Evolutionary conservation across 2,797 vertebrate species (phyloP), one percentile per base, ranked within the genome.

Genomic region (Sebastes trivittatus): DNA sequence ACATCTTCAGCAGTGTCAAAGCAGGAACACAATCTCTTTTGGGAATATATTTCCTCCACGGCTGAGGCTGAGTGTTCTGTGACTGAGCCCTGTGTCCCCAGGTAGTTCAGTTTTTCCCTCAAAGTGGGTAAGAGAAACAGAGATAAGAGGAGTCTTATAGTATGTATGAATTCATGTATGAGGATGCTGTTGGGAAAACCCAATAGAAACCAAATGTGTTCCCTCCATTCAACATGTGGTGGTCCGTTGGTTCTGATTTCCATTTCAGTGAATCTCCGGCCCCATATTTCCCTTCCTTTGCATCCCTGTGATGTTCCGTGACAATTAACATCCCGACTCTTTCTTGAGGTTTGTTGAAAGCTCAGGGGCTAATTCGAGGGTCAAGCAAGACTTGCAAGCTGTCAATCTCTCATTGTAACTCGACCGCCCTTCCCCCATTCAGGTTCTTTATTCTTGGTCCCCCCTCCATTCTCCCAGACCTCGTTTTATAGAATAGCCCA

Each of bases 371-470:
- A 96, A 96, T 96, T 95, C 92, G 91, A 89, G 93, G 96, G 96
- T 96, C 96, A 96, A 95, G 94, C 95, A 95, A 95, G 94, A 94
- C 96, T 96, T 95, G 94, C 94, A 95, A 93, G 94, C 95, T 96
- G 95, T 95, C 96, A 96, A 91, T 96, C 95, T 94, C 88, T 90
- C 89, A 95, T 96, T 95, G 95, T 95, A 83, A 87, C 81, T 72
- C n/a, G 29, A 81, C 59, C 34, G 61, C 82, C 83, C 78, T 0
- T 80, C 88, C 86, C 87, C 93, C 85, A 68, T 77, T 62, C 77
- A 9, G 72, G 58, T 84, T 73, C 86, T 93, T 94, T 92, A 86
- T 93, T 87, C 85, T 29, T 38, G 16, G 30, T 30, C 80, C 72
- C 68, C 55, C 38, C 23, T 30, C 70, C 67, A 90, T 94, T 95